phyloP scores from a whole-genome alignment of 1,140 invertebrate genomes.

The Cepaea nemoralis region DNA sequence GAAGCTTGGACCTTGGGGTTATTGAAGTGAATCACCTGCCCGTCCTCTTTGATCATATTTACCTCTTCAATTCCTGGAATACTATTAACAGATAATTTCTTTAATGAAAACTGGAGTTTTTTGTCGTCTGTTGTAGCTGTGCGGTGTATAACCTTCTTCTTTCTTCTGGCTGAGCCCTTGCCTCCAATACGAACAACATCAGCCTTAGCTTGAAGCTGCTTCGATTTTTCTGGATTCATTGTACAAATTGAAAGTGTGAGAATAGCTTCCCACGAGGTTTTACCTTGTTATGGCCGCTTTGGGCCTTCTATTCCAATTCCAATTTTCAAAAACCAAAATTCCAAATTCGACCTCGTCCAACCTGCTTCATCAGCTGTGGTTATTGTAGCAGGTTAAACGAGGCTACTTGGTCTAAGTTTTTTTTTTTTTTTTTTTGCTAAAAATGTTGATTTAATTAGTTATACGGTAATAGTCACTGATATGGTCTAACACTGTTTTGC shows the following conservation, averaged over 20 bases:
- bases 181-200: conserved; percentile 69
- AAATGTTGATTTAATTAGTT: no score
- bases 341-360: no score
- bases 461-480: no score
- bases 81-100: conserved; percentile 96
- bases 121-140: conserved; percentile 99
- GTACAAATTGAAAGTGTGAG: conserved; percentile 28
- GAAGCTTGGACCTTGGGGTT: conserved; percentile 99
- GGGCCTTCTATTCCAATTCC: no score
- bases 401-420: no score
- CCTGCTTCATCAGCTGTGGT: no score
- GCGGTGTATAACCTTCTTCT: conserved; percentile 99
- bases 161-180: conserved; percentile 93
- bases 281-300: no score
- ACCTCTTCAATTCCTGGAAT: conserved; percentile 98
- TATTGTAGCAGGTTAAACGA: no score
- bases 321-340: no score
- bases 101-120: conserved; percentile 97
- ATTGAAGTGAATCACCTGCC: conserved; percentile 98
- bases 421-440: no score
- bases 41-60: conserved; percentile 99
- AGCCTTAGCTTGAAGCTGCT: conserved; percentile 77
- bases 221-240: conserved; percentile 96
- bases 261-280: no score
- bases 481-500: no score